phyloP scores from a whole-genome alignment of 2,888 invertebrate species.

The Caenorhabditis becei region DNA sequence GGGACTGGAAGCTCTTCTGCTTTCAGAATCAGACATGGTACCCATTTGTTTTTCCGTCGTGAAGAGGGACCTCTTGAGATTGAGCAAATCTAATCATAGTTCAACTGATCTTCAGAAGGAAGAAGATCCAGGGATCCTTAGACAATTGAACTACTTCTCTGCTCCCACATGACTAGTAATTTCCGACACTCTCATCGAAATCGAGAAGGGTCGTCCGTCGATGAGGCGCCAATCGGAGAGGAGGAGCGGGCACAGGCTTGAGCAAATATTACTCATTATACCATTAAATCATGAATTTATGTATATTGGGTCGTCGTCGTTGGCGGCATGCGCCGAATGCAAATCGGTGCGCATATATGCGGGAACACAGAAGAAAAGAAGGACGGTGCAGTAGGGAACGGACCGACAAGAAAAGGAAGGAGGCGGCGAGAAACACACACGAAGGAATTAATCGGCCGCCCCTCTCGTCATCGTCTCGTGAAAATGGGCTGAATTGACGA shows the following conservation, averaged over 20 bases:
- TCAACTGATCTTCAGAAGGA: background rate
- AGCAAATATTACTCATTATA: conserved; percentile 59
- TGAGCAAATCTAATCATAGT: background rate
- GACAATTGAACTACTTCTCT: no score
- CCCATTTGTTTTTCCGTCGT: background rate
- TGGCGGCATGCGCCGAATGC: conserved; percentile 15
- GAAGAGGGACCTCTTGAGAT: background rate
- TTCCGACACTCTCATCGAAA: background rate
- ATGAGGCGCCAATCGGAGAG: conserved; percentile 28
- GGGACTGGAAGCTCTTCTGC: background rate
- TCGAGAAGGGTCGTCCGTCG: conserved; percentile 7
- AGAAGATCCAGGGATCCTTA: no score
- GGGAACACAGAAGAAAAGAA: conserved; percentile 6
- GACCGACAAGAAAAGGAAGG: conserved; percentile 5
- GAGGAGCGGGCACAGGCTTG: conserved; percentile 13
- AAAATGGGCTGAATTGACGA: conserved; percentile 23
- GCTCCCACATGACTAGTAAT: background rate
- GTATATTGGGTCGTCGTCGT: conserved; percentile 30
- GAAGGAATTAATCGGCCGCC: conserved; percentile 14
- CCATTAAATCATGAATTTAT: conserved; percentile 59
- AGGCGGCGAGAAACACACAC: background rate
- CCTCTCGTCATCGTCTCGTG: conserved; percentile 4
- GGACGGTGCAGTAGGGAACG: conserved; percentile 5
- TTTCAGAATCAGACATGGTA: background rate
- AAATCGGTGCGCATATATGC: conserved; percentile 33